A percentile compares a stretch with the other conserved stretches of the same genome.
Evolutionary conservation across 1,140 invertebrate genomes (phyloP).

Genomic region (Phymorhynchus buccinoides): DNA sequence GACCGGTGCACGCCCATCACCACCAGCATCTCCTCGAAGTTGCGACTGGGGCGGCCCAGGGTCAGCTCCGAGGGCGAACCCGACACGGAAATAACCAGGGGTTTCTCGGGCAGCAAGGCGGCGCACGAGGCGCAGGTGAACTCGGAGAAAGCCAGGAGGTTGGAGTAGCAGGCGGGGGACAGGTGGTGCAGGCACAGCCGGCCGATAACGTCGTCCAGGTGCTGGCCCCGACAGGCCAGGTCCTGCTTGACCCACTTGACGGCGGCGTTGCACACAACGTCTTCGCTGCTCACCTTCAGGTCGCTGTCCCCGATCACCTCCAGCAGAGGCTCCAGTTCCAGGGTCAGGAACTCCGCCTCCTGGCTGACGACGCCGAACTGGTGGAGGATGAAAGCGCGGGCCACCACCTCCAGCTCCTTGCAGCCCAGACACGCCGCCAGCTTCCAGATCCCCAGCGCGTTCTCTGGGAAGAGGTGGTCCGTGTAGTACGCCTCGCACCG

Average conservation of each 20-base stretch:
- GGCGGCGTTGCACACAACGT: slow-evolving; percentile 52
- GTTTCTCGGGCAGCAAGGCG: slow-evolving; percentile 39
- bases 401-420: slow-evolving; percentile 41
- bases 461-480: slow-evolving; percentile 50
- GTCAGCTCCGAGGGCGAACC: slow-evolving; percentile 35
- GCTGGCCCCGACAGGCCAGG: slow-evolving; percentile 42
- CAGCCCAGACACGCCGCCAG: slow-evolving; percentile 53
- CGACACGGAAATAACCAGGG: slow-evolving; percentile 28
- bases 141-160: slow-evolving; percentile 40
- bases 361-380: slow-evolving; percentile 47
- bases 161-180: slow-evolving; percentile 40
- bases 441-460: slow-evolving; percentile 56
- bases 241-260: slow-evolving; percentile 54
- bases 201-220: slow-evolving; percentile 47
- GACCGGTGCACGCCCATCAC: slow-evolving; percentile 46
- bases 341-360: slow-evolving; percentile 51
- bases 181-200: slow-evolving; percentile 49
- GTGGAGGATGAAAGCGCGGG: slow-evolving; percentile 48
- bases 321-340: slow-evolving; percentile 49
- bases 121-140: slow-evolving; percentile 38
- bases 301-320: slow-evolving; percentile 54
- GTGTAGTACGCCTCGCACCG: slow-evolving; percentile 55
- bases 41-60: slow-evolving; percentile 28
- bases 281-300: slow-evolving; percentile 50
- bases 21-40: slow-evolving; percentile 52